These are phyloP conservation scores for Diuraphis noxia DNA, from an alignment of 1,140 invertebrate species.

Conservation along the genomic window DNA sequence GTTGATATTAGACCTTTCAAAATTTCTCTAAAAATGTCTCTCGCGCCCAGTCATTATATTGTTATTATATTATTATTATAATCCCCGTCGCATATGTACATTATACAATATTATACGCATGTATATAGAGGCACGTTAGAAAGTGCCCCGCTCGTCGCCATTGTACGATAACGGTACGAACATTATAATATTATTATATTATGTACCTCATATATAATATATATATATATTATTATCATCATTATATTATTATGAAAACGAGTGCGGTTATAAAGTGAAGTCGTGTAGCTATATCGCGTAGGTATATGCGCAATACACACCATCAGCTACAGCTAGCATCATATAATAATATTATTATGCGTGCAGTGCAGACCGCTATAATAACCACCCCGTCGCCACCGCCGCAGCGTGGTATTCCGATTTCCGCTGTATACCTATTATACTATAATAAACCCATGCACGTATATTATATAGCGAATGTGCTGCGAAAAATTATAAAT, in stretches of 20 bases:
- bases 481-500: slow-evolving; percentile 35
- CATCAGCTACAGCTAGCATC: no score
- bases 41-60: background rate
- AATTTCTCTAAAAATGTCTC: slow-evolving; percentile 8
- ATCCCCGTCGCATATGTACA: no score
- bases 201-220: background rate
- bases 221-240: no score
- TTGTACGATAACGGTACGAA: background rate
- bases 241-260: background rate
- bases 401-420: background rate
- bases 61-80: background rate
- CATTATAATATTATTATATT: slow-evolving; percentile 4
- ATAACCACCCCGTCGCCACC: background rate
- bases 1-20: slow-evolving; percentile 45
- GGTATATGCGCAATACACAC: no score
- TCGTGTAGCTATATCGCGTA: background rate
- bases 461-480: background rate
- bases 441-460: background rate
- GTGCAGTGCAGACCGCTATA: background rate
- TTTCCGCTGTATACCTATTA: background rate
- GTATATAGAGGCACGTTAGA: no score
- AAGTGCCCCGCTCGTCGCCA: background rate
- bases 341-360: background rate
- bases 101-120: no score
- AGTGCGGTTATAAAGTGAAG: background rate